A percentile compares a stretch with the other conserved stretches of the same genome.
Evolutionary conservation across 2,113 vertebrate species (phyloP).

Genomic region (Amphilophus citrinellus): DNA sequence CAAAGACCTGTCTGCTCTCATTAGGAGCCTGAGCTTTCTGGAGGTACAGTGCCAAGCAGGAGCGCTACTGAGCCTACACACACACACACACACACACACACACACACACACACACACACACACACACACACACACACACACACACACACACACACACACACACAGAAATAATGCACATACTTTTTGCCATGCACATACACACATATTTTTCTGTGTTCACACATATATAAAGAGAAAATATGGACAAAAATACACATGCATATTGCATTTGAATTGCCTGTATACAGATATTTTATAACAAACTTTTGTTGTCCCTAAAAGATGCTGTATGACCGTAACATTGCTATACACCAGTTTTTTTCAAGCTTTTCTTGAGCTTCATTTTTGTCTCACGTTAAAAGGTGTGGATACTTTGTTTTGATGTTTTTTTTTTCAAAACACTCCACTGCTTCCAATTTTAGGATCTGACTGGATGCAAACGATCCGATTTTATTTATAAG

Average conservation of each 20-base stretch:
- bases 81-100: constrained; percentile 18
- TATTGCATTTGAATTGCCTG: too few relatives aligned
- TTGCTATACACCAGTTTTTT: not conserved
- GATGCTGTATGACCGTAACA: not conserved
- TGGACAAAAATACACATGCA: too few relatives aligned
- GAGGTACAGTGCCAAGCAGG: constrained; percentile 54
- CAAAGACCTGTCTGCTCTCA: constrained; percentile 73
- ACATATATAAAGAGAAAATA: too few relatives aligned
- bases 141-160: too few relatives aligned
- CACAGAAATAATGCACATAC: too few relatives aligned
- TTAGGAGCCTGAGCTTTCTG: constrained; percentile 57
- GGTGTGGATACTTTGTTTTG: not conserved
- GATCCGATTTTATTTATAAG: not conserved
- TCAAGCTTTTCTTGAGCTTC: not conserved
- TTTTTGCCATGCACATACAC: too few relatives aligned
- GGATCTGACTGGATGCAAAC: not conserved
- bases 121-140: too few relatives aligned
- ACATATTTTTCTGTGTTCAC: too few relatives aligned
- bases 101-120: too few relatives aligned
- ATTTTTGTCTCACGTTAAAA: not conserved
- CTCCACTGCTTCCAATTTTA: not conserved
- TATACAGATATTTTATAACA: not conserved
- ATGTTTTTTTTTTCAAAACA: not conserved
- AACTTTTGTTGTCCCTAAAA: not conserved
- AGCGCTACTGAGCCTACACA: constrained; percentile 50